phyloP scores from a whole-genome alignment of 2,888 invertebrate species.

The Odontomyia ornata region DNA sequence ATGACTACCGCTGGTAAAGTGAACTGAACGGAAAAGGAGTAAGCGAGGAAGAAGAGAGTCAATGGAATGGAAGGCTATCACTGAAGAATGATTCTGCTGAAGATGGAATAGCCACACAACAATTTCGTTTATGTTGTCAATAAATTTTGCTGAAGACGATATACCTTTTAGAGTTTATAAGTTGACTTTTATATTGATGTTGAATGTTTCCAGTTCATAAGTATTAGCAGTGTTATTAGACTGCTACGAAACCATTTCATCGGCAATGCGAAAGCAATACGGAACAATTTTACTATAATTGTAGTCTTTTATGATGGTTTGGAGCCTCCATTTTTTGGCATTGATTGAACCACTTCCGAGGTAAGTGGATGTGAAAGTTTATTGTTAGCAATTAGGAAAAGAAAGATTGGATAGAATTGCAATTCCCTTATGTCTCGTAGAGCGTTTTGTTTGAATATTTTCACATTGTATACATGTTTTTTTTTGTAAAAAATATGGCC shows the following conservation, averaged over 20 bases:
- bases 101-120: constrained; percentile 41
- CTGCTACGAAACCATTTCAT: neutral
- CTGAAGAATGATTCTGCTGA: constrained; percentile 9
- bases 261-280: constrained; percentile 12
- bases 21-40: neutral
- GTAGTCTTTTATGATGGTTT: constrained; percentile 15
- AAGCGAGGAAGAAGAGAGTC: neutral
- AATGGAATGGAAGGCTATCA: neutral
- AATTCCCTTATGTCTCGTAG: no score
- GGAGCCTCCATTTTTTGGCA: neutral
- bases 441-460: no score
- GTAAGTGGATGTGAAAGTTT: neutral
- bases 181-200: constrained; percentile 42
- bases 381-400: neutral
- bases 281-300: constrained; percentile 6
- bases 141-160: constrained; percentile 47
- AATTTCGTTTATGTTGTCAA: constrained; percentile 50
- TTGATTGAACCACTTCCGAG: neutral
- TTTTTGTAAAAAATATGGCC: no score
- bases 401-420: neutral
- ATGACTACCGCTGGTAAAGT: neutral
- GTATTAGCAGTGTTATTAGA: constrained; percentile 38
- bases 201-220: constrained; percentile 40
- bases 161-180: constrained; percentile 51
- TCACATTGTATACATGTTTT: no score